phyloP scores from a whole-genome alignment of 2,888 invertebrate species.

The Petrophora chlorosata region DNA sequence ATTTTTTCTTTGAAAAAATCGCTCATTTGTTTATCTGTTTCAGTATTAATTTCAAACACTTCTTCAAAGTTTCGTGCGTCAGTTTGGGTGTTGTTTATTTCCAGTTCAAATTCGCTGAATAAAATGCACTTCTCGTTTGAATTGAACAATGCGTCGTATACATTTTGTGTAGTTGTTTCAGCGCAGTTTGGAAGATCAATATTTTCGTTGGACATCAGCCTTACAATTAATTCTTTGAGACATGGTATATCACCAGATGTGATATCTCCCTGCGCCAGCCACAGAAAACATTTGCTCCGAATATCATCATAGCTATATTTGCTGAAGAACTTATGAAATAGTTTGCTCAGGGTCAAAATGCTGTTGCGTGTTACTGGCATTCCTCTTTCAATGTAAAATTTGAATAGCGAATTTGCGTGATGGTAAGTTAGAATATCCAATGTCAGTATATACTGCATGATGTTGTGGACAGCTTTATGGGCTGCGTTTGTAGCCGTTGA shows the following conservation, averaged over 20 bases:
- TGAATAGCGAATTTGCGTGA: constrained; percentile 60
- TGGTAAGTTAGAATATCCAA: constrained; percentile 54
- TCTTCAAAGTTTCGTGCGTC: constrained; percentile 26
- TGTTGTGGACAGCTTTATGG: constrained; percentile 61
- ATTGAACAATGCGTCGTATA: constrained; percentile 58
- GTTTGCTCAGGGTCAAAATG: constrained; percentile 56
- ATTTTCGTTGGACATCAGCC: constrained; percentile 64
- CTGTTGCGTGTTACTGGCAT: constrained; percentile 66
- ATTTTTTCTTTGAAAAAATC: constrained; percentile 46
- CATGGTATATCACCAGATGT: constrained; percentile 38
- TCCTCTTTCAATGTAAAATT: constrained; percentile 68
- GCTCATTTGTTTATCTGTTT: constrained; percentile 45
- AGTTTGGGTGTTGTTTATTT: constrained; percentile 30
- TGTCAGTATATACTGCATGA: constrained; percentile 58
- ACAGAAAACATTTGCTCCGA: constrained; percentile 56
- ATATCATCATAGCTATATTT: constrained; percentile 58
- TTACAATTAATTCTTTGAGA: constrained; percentile 54
- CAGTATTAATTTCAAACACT: constrained; percentile 44
- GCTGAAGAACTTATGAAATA: constrained; percentile 63
- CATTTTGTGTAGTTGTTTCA: constrained; percentile 24
- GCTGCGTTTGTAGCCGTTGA: constrained; percentile 51
- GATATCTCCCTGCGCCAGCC: constrained; percentile 57
- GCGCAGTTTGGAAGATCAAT: constrained; percentile 27
- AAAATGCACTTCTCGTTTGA: constrained; percentile 61
- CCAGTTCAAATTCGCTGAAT: constrained; percentile 66